A percentile compares a stretch with the other conserved stretches of the same genome.
phyloP scores from a whole-genome alignment of 2,113 vertebrate species.

The Microtus pennsylvanicus region DNA sequence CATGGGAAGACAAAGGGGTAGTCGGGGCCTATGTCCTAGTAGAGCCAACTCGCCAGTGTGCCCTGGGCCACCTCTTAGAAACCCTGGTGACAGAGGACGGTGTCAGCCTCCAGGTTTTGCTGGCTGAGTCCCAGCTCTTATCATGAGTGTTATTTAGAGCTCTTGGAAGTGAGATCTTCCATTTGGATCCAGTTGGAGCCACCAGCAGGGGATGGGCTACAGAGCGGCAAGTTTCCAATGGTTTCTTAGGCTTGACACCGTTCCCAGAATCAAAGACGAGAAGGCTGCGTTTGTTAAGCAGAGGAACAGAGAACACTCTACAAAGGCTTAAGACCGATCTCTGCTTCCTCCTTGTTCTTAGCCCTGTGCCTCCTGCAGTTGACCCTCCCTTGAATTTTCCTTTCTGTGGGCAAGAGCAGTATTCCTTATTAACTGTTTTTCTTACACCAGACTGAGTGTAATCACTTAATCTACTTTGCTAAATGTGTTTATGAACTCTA shows the following conservation, averaged over 20 bases:
- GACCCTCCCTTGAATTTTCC: constrained; percentile 50
- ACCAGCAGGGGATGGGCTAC: constrained; percentile 43
- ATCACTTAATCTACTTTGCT: constrained; percentile 35
- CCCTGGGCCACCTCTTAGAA: constrained; percentile 7
- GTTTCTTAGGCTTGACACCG: constrained; percentile 66
- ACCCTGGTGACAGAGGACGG: background rate
- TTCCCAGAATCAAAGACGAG: constrained; percentile 67
- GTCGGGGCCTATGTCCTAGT: background rate
- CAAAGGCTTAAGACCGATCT: constrained; percentile 51
- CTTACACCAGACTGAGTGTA: constrained; percentile 37
- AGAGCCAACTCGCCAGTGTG: background rate
- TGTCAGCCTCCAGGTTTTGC: background rate
- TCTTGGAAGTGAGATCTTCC: constrained; percentile 25
- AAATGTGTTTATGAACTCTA: constrained; percentile 60
- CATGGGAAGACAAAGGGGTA: background rate
- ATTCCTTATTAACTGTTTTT: constrained; percentile 33
- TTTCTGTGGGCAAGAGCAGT: constrained; percentile 48
- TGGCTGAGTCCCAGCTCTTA: constrained; percentile 41
- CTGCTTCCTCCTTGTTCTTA: constrained; percentile 58
- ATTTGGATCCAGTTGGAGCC: constrained; percentile 53
- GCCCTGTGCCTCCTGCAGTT: background rate
- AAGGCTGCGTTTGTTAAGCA: constrained; percentile 61
- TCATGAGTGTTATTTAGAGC: constrained; percentile 40
- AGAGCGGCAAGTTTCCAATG: constrained; percentile 35
- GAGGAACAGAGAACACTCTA: constrained; percentile 61